Base-by-base conservation (phyloP, 2,113 vertebrate species). In the Alligator mississippiensis region DNA sequence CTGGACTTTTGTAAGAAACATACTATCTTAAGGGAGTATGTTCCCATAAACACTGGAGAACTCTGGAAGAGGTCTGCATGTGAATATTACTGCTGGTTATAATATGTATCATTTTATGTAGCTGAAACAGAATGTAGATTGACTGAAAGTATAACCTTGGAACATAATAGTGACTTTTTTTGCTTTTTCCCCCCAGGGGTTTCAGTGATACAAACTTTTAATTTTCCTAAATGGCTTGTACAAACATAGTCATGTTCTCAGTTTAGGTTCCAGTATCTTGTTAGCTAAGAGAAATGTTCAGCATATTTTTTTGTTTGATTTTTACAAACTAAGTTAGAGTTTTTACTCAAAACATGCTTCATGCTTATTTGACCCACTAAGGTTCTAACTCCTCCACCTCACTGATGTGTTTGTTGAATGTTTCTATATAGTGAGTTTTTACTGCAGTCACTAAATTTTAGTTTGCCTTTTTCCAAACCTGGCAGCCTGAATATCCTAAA, bases 391-490 rank as follows among this genome's bases (percentile, higher is more conserved):
- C 87, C 30, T 58, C 19, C 58, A 77, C 47, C 70, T 82, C 19
- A 21, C 30, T 64, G 25, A 64, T 76, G 47, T 59, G 81, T 76
- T 38, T 15, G 61, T 47, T 82, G 79, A 82, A 59, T 25, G 3
- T 22, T 24, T 22, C 22, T 90, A 66, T 85, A 25, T 21, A 82
- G 54, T 68, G 30, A 75, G 92, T 87, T 62, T 59, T 27, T 87
- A 18, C 13, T 30, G 11, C 17, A 54, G 64, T 66, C 78, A 47
- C 82, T 92, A 4, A 17, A 38, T 92, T 94, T 96, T 89, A 85
- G 28, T 91, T 70, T 12, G 10, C 17, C 9, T 70, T 30, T 79
- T 91, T 96, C 93, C 92, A 92, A 96, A 90, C 21, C 82, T 62
- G 78, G 21, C 93, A 89, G 77, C 34, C 62, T 30, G 24, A 95